Conservation (phyloP, 2,797 vertebrate species). For the Remorina albescens region DNA sequence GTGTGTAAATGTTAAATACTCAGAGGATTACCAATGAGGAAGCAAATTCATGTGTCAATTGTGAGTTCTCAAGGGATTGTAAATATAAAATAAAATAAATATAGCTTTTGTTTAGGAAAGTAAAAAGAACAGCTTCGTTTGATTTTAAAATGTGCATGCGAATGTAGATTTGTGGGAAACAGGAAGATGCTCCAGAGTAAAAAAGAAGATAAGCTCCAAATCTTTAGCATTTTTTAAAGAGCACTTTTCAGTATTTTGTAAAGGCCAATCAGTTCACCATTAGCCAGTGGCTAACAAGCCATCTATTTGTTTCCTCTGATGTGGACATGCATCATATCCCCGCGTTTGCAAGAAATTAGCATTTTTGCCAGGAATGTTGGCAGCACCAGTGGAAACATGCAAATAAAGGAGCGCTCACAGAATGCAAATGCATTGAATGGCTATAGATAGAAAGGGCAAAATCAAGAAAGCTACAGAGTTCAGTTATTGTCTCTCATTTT, state of each 20-base stretch:
- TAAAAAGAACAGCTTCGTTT: not conserved
- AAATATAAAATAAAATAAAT: not conserved
- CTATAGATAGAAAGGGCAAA: not conserved
- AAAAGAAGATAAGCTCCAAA: not conserved
- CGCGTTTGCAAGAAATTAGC: not conserved
- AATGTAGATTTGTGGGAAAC: not conserved
- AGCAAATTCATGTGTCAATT: too few species aligned
- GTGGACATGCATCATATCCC: not conserved
- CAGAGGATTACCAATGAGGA: not conserved
- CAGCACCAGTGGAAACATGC: constrained; percentile 44
- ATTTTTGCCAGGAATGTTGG: constrained; percentile 14
- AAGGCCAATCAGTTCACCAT: not conserved
- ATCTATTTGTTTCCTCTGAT: not conserved
- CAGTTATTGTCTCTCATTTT: not conserved
- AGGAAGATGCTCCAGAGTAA: too few species aligned
- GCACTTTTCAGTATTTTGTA: not conserved
- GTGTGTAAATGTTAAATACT: not conserved
- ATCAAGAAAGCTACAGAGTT: constrained; percentile 2
- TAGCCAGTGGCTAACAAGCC: not conserved
- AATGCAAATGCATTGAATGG: constrained; percentile 29
- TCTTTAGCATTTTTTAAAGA: not conserved
- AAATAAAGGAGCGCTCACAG: constrained; percentile 26
- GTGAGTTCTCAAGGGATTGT: not conserved
- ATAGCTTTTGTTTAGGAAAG: not conserved
- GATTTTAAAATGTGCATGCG: not conserved